Base-by-base conservation (phyloP, 2,113 vertebrate genomes). In the Hippocampus abdominalis region DNA sequence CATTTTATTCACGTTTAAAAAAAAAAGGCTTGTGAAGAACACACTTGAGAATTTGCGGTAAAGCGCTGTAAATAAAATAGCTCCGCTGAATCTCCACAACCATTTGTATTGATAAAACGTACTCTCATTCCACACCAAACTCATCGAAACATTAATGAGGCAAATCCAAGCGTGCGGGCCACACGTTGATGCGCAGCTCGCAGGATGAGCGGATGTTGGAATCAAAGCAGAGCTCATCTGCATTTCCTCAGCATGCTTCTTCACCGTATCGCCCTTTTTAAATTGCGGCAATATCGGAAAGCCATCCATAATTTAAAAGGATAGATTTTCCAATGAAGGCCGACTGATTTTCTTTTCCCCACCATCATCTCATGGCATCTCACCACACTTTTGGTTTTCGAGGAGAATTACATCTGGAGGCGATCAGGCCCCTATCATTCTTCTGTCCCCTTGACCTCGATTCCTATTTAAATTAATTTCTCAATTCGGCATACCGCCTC, bases 261-360 rank as follows among this genome's bases (percentile, higher is more conserved):
- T 46, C 40, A 64, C 39, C 18, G 25, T 64, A 64, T 44, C 46
- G 42, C 4, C 29, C 42, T 64, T 46, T 64, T 64, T 46, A 44
- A 64, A 64, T 64, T 64, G n/a, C 61, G 11, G 36, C 21, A 64
- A 42, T 64, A 64, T 64, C 21, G 36, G 40, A 64, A 46, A 46
- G 63, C 63, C 40, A 46, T 64, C 18, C 40, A 64, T 46, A 64
- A 64, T 46, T 46, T 64, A 64, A 46, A 46, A 64, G 63, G 23
- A 64, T 25, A 46, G 63, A 46, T 64, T 46, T 15, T 64, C 62
- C 39, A 27, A 39, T 42, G 27, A 60, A 32, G 57, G 25, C 57
- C 5, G 57, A 60, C 57, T 60, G 57, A 60, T 60, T 32, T 60
- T 27, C 32, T 60, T 60, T 32, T 27, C 32, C 54, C 54, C 25